phyloP scores from a whole-genome alignment of 1,140 invertebrate species.

The Drosophila triauraria region DNA sequence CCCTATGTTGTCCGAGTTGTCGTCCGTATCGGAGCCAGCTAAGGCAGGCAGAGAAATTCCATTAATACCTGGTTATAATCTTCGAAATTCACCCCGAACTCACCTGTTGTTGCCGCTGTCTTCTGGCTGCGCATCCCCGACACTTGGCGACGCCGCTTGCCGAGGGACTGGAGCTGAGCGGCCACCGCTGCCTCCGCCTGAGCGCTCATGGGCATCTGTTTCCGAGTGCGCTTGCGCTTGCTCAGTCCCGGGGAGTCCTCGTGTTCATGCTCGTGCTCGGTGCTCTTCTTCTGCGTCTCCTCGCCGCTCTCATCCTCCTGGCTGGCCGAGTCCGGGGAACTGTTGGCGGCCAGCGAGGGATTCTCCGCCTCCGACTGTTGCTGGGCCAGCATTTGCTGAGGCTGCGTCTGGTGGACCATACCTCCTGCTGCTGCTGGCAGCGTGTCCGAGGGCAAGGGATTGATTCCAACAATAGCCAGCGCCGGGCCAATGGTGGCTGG shows the following conservation, averaged over 20 bases:
- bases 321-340: constrained; percentile 79
- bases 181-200: constrained; percentile 41
- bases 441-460: constrained; percentile 47
- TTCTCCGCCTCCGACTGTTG: background rate
- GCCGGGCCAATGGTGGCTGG: constrained; percentile 2
- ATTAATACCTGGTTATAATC: background rate
- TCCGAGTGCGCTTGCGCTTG: constrained; percentile 86
- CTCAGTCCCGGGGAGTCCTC: constrained; percentile 61
- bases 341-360: constrained; percentile 49
- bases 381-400: background rate
- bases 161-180: constrained; percentile 54
- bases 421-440: constrained; percentile 28
- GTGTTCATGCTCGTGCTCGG: constrained; percentile 57
- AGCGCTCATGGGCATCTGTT: constrained; percentile 72
- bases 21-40: constrained; percentile 85
- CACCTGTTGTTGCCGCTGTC: constrained; percentile 56
- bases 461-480: constrained; percentile 48
- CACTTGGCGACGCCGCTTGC: constrained; percentile 64
- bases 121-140: constrained; percentile 58
- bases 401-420: background rate
- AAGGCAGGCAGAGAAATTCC: background rate
- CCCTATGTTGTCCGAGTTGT: constrained; percentile 77
- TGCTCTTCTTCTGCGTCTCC: constrained; percentile 63
- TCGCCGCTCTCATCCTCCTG: constrained; percentile 83
- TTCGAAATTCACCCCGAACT: constrained; percentile 16